phyloP scores from a whole-genome alignment of 2,113 vertebrate species.

The Hippotragus niger region DNA sequence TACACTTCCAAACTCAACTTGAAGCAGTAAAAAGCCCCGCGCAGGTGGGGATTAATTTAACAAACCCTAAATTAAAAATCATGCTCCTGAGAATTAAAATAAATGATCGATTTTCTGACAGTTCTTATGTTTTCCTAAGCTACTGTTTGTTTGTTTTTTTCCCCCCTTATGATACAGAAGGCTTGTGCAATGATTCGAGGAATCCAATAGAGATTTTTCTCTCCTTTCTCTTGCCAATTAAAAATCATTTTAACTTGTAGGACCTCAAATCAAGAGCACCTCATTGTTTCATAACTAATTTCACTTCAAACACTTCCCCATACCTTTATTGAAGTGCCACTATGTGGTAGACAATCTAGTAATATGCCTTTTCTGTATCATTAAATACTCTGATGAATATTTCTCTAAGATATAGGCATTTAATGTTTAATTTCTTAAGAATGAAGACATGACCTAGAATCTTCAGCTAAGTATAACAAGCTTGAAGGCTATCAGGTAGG shows the following conservation, averaged over 20 bases:
- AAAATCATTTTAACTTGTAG: background rate
- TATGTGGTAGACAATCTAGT: background rate
- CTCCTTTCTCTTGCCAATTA: background rate
- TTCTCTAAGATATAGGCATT: background rate
- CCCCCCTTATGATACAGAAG: background rate
- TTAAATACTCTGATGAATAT: background rate
- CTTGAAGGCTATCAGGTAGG: background rate
- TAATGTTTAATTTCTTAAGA: background rate
- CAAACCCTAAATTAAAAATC: background rate
- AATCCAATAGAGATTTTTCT: background rate
- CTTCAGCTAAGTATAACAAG: background rate
- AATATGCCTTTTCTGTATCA: background rate
- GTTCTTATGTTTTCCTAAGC: background rate
- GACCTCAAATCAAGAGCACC: background rate
- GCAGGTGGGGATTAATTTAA: background rate
- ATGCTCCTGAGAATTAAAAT: background rate
- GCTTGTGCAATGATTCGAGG: rapidly evolving
- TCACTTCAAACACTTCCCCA: background rate
- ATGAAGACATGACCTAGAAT: background rate
- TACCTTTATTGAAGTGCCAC: background rate
- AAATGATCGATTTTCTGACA: background rate
- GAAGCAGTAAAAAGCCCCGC: background rate
- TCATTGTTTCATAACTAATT: background rate
- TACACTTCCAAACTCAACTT: background rate
- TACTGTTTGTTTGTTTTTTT: background rate